phyloP scores from a whole-genome alignment of 2,113 vertebrate species.

The Lophura nycthemera region DNA sequence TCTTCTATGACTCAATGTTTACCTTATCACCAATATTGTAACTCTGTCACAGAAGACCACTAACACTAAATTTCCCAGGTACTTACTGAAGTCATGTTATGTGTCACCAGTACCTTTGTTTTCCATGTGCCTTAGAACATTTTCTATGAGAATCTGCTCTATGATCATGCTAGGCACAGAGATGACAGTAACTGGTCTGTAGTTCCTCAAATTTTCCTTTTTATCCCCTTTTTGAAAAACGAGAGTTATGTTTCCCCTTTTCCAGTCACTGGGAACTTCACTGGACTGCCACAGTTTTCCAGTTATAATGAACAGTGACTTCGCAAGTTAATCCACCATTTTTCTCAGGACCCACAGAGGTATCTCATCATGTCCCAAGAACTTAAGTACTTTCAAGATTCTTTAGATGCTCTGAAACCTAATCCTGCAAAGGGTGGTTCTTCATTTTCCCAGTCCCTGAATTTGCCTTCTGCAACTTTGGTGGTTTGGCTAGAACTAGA shows the following conservation, averaged over 20 bases:
- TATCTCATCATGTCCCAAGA: not conserved
- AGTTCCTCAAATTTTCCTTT: not conserved
- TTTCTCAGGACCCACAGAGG: not conserved
- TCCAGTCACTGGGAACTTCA: not conserved
- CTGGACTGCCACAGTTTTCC: not conserved
- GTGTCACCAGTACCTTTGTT: not conserved
- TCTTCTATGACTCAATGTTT: not conserved
- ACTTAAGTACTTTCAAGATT: not conserved
- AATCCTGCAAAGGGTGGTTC: not conserved
- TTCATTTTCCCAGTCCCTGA: not conserved
- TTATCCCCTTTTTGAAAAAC: not conserved
- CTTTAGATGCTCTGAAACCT: not conserved
- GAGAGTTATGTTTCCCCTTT: not conserved
- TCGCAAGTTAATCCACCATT: not conserved
- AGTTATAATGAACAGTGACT: not conserved
- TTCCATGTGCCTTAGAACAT: not conserved
- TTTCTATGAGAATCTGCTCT: not conserved
- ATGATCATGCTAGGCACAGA: not conserved
- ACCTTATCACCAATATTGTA: not conserved
- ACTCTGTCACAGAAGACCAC: not conserved
- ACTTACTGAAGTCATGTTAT: not conserved
- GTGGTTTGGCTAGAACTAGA: not conserved
- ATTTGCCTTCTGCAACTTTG: not conserved
- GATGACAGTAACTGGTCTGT: not conserved
- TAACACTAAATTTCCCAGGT: not conserved